Conservation (phyloP, 2,888 invertebrate species). For the Syrphus vitripennis region DNA sequence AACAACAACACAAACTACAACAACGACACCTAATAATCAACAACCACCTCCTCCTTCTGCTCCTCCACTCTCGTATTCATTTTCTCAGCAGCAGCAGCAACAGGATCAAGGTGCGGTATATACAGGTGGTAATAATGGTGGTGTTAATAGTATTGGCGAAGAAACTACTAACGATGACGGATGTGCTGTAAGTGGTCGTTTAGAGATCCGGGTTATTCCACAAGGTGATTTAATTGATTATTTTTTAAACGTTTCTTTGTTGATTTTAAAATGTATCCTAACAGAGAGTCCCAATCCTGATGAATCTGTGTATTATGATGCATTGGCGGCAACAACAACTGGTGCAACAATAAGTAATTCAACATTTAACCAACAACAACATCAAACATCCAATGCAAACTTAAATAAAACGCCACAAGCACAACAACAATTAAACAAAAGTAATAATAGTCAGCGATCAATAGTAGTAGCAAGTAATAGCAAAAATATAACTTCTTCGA, state of each 20-base stretch:
- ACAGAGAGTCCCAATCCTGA: constrained; percentile 82
- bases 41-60: constrained; percentile 1
- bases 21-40: constrained; percentile 55
- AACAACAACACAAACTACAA: constrained; percentile 47
- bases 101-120: constrained; percentile 3
- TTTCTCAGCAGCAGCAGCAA: background rate
- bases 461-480: constrained; percentile 2
- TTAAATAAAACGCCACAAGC: constrained; percentile 23
- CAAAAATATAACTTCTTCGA: constrained; percentile 27
- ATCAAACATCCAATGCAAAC: constrained; percentile 18
- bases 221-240: constrained; percentile 76
- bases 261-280: background rate
- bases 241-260: background rate
- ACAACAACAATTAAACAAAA: constrained; percentile 34
- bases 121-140: background rate
- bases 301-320: constrained; percentile 92
- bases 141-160: constrained; percentile 20
- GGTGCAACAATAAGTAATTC: constrained; percentile 72
- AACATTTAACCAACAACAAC: constrained; percentile 36
- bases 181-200: constrained; percentile 88
- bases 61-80: background rate
- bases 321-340: constrained; percentile 85
- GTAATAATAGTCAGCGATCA: constrained; percentile 24
- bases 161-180: constrained; percentile 79
- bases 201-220: constrained; percentile 90